Evolutionary conservation across 1,140 invertebrate species (phyloP).

Genomic region (Lepidurus apus): DNA sequence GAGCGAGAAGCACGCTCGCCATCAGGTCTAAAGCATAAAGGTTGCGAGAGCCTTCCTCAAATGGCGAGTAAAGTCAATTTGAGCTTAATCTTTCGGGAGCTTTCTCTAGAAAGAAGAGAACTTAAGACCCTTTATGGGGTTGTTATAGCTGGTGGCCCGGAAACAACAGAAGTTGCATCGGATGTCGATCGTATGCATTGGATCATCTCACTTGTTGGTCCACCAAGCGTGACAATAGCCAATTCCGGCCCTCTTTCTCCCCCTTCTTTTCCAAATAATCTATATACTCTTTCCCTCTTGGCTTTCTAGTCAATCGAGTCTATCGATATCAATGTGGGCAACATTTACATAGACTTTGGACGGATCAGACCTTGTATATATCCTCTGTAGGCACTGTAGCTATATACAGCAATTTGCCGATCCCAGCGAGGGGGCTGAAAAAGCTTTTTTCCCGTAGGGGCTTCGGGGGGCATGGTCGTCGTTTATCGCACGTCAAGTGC

Average conservation of each 20-base stretch:
- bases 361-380: not conserved
- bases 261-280: not conserved
- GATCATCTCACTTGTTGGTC: constrained; percentile 17
- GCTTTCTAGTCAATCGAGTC: not conserved
- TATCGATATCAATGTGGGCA: constrained; percentile 1
- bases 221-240: constrained; percentile 17
- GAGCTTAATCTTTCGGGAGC: too few species aligned
- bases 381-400: too few species aligned
- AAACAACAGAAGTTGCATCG: not conserved
- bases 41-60: too few species aligned
- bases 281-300: not conserved
- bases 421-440: too few species aligned
- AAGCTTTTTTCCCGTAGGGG: too few species aligned
- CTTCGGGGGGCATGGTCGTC: not conserved
- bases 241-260: not conserved
- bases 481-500: constrained; percentile 19
- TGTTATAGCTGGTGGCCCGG: not conserved
- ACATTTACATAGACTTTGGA: not conserved
- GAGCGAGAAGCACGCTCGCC: too few species aligned
- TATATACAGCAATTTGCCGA: not conserved
- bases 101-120: too few species aligned
- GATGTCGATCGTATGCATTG: not conserved
- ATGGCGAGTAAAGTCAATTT: too few species aligned
- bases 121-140: not conserved
- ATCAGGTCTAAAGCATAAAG: too few species aligned